phyloP scores from a whole-genome alignment of 2,888 invertebrate species.

The Cryptophagus acutangulus region DNA sequence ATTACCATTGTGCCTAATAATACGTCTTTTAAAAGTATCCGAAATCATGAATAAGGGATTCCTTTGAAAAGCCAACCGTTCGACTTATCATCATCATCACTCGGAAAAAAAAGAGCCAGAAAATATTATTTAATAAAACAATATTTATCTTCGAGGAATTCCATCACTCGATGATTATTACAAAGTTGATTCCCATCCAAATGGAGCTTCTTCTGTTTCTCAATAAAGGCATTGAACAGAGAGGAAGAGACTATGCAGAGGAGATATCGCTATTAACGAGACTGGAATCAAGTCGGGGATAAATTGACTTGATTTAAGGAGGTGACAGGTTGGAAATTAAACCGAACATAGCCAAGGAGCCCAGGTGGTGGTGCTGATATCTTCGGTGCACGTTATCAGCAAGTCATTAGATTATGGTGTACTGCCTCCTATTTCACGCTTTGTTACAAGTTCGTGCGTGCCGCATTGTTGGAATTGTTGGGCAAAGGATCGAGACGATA shows the following conservation, averaged over 20 bases:
- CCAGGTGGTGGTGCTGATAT: slow-evolving; percentile 30
- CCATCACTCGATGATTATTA: background rate
- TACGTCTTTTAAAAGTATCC: too few relatives aligned
- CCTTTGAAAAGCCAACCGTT: too few relatives aligned
- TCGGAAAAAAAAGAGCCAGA: background rate
- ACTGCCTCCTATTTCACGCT: slow-evolving; percentile 34
- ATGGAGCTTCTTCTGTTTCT: too few relatives aligned
- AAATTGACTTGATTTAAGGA: slow-evolving; percentile 25
- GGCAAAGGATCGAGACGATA: too few relatives aligned
- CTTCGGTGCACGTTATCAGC: slow-evolving; percentile 33
- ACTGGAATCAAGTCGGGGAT: background rate
- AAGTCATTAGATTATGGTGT: slow-evolving; percentile 35
- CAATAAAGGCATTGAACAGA: background rate
- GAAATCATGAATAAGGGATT: too few relatives aligned
- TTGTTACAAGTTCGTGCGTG: slow-evolving; percentile 30
- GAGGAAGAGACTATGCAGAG: background rate
- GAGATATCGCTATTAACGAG: background rate
- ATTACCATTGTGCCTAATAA: slow-evolving; percentile 2
- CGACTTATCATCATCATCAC: slow-evolving; percentile 2
- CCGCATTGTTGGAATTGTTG: slow-evolving; percentile 32
- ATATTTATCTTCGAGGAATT: slow-evolving; percentile 1
- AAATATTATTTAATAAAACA: slow-evolving; percentile 3
- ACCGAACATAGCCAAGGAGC: slow-evolving; percentile 12
- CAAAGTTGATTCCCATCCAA: too few relatives aligned
- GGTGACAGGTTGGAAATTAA: slow-evolving; percentile 41